Evolutionary conservation across 2,888 invertebrate genomes (phyloP), one percentile per base, ranked within the genome.

Genomic region (Cosmopolites sordidus): DNA sequence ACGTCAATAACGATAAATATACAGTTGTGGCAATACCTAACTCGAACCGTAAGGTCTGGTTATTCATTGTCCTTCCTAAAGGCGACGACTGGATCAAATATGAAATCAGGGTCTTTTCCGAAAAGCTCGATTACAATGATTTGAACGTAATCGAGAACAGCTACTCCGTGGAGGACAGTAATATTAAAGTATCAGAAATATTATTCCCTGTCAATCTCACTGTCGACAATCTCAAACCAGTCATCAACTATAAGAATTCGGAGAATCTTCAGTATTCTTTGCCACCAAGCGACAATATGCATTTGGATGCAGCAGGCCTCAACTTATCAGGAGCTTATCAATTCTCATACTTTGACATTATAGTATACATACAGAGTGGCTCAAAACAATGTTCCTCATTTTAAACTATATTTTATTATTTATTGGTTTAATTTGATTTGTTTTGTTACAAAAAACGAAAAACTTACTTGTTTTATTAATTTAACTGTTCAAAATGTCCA

Each of bases 41-140:
- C n/a, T 16, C 1, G 11, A 11, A 30, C 9, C 11, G 9, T 11
- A 5, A 33, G 4, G 16, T 33, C 1, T 29, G 29, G 6, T 1
- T 16, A 2, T 33, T 30, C 8, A 44, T 44, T 33, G 4, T 44
- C 1, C 44, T 44, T n/a, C 44, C 44, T 16, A 33, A 44, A 12
- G 33, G 33, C 29, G 2, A 1, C 4, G 43, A 43, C n/a, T 43
- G 14, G 22, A 29, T 8, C 2, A 16, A 16, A 12, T 33, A 44
- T 11, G 33, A 33, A 14, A 33, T 44, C 2, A 16, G 33, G 5
- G 1, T 1, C 3, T 33, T 44, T 16, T 44, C 44, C 3, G 17
- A 44, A 11, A 16, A 16, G 27, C 29, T 44, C 11, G 9, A 16
- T 12, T 33, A 12, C 6, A 8, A 33, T 3, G 11, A 37, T 6